A percentile compares a stretch with the other conserved stretches of the same genome.
These are phyloP conservation scores for Margaritifera margaritifera DNA, from an alignment of 2,888 invertebrate genomes.

Conservation along the genomic window DNA sequence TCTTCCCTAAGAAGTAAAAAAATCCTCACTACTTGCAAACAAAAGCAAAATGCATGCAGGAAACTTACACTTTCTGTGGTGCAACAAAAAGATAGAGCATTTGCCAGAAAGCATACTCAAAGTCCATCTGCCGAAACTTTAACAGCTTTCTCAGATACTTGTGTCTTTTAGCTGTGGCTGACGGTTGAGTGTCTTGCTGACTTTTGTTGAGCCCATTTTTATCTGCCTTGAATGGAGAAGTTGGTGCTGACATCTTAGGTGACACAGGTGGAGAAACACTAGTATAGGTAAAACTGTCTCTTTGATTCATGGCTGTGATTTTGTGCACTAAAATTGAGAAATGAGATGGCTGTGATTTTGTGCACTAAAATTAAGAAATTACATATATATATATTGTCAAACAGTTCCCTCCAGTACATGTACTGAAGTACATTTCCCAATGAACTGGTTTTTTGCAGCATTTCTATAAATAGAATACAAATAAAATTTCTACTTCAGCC, in stretches of 20 bases:
- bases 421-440: too few relatives aligned
- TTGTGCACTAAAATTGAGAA: too few relatives aligned
- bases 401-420: too few relatives aligned
- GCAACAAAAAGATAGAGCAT: conserved; percentile 95
- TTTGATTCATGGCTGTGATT: conserved; percentile 14
- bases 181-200: conserved; percentile 68
- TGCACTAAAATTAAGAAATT: too few relatives aligned
- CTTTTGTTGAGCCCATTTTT: conserved; percentile 21
- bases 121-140: conserved; percentile 98
- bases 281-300: conserved; percentile 39
- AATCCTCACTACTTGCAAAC: too few relatives aligned
- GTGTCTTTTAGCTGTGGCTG: conserved; percentile 84
- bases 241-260: conserved; percentile 44
- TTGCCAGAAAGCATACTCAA: conserved; percentile 99
- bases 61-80: conserved; percentile 88
- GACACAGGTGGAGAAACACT: conserved; percentile 63
- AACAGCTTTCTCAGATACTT: conserved; percentile 78
- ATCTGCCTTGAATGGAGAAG: conserved; percentile 43
- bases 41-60: too few relatives aligned
- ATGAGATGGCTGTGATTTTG: conserved; percentile 5
- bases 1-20: too few relatives aligned
- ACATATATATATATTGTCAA: too few relatives aligned
- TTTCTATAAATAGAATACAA: too few relatives aligned
- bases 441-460: too few relatives aligned
- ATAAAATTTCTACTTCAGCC: too few relatives aligned